Percentiles rank a stretch among this genome's conserved stretches.
Evolutionary conservation across 2,113 vertebrate species (phyloP).

Genomic region (Osmerus eperlanus): DNA sequence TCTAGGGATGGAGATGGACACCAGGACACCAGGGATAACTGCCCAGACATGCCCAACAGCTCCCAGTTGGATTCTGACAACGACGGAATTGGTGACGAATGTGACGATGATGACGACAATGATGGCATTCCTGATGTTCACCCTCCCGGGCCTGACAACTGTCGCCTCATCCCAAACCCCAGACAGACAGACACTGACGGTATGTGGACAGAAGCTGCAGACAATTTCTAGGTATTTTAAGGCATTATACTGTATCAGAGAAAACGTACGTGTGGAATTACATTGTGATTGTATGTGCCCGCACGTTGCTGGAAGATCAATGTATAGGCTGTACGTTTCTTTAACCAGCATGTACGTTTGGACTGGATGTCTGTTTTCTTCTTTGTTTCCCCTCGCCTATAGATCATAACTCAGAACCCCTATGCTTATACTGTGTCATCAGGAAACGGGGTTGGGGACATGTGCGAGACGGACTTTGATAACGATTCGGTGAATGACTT

Average conservation of each 20-base stretch:
- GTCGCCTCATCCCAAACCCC: conserved; percentile 82
- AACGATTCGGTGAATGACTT: conserved; percentile 82
- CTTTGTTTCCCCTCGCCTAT: no score
- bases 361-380: no score
- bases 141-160: conserved; percentile 84
- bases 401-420: background rate
- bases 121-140: conserved; percentile 81
- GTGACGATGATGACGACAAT: conserved; percentile 83
- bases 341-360: background rate
- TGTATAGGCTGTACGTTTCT: background rate
- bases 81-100: conserved; percentile 82
- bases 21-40: conserved; percentile 87
- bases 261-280: no score
- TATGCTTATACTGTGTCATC: background rate
- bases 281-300: background rate
- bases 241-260: no score
- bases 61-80: conserved; percentile 86
- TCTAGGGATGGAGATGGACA: conserved; percentile 82
- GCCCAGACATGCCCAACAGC: conserved; percentile 82
- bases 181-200: conserved; percentile 82
- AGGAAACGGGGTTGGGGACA: conserved; percentile 83
- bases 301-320: background rate
- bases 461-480: conserved; percentile 85
- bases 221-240: no score
- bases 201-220: conserved; percentile 39